These are phyloP conservation scores for Lucilia cuprina DNA, from an alignment of 1,140 invertebrate species.

Conservation along the genomic window DNA sequence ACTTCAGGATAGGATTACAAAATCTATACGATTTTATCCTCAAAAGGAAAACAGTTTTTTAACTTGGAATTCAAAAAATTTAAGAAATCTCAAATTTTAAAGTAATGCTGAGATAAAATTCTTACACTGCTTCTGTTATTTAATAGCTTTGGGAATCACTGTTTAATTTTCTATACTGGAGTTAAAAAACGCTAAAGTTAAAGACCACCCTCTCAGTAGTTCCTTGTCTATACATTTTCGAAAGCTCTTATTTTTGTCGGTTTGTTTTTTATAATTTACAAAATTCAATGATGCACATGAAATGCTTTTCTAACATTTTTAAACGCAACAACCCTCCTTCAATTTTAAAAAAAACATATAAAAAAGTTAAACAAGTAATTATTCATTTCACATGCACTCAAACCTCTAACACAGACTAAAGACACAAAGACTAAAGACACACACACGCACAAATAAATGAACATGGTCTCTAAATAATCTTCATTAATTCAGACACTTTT, in stretches of 20 bases:
- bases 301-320: conserved; percentile 44
- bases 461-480: conserved; percentile 51
- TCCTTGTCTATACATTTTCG: background rate
- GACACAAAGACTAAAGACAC: no score
- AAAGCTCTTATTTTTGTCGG: background rate
- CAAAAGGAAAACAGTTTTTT: no score
- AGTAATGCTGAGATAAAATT: no score
- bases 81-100: no score
- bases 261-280: conserved; percentile 35
- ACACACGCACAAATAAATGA: background rate
- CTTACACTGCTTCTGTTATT: no score
- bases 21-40: no score
- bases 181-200: background rate
- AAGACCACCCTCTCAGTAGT: conserved; percentile 8
- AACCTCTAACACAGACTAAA: background rate
- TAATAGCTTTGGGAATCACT: no score
- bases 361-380: conserved; percentile 19
- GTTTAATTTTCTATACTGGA: background rate
- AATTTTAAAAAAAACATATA: background rate
- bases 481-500: conserved; percentile 56
- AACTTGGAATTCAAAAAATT: no score
- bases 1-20: no score
- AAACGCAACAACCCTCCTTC: conserved; percentile 36
- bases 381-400: conserved; percentile 28
- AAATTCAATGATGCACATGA: conserved; percentile 62